A percentile compares a stretch with the other conserved stretches of the same genome.
Evolutionary conservation across 2,888 invertebrate genomes (phyloP).

Genomic region (Leucophenga maculata): DNA sequence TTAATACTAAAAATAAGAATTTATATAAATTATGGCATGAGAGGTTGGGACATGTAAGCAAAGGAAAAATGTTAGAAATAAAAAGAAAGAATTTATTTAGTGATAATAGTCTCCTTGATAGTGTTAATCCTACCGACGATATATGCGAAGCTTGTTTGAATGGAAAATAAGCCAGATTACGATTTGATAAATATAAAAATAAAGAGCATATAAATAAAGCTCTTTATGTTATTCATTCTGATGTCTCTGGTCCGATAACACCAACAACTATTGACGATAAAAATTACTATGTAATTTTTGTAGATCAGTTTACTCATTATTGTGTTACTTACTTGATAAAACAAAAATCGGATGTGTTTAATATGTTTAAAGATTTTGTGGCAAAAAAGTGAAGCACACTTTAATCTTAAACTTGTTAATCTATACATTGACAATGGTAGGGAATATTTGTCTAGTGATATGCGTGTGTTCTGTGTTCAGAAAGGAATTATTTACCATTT

Average conservation of each 20-base stretch:
- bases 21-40: constrained; percentile 42
- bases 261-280: constrained; percentile 58
- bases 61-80: constrained; percentile 40
- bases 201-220: constrained; percentile 53
- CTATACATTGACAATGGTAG: constrained; percentile 58
- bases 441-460: constrained; percentile 60
- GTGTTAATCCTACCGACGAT: constrained; percentile 34
- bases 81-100: constrained; percentile 38
- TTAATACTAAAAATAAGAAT: constrained; percentile 27
- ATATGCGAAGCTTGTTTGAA: constrained; percentile 63
- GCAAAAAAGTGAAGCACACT: constrained; percentile 44
- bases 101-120: constrained; percentile 32
- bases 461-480: constrained; percentile 48
- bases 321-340: constrained; percentile 55
- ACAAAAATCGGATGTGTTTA: constrained; percentile 56
- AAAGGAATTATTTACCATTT: neutral
- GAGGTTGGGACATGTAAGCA: constrained; percentile 43
- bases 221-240: constrained; percentile 60
- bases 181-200: constrained; percentile 56
- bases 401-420: constrained; percentile 47
- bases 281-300: constrained; percentile 60
- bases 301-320: constrained; percentile 66
- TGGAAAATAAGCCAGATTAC: constrained; percentile 63
- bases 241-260: constrained; percentile 52
- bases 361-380: constrained; percentile 14